Conservation (phyloP, 2,113 vertebrate species). For the Poeciliopsis prolifica region DNA sequence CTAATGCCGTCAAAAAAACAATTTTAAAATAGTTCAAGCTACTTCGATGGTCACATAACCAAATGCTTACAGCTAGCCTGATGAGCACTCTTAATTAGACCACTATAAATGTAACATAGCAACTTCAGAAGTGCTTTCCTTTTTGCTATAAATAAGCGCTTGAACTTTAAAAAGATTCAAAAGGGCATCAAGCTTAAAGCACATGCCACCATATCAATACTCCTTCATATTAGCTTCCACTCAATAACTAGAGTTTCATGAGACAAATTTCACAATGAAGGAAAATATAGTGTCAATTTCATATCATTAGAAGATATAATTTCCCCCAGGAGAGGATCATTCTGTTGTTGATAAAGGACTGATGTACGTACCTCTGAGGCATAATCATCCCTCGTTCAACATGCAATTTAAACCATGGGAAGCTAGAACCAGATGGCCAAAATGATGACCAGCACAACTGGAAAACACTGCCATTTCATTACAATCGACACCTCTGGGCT, state of each 20-base stretch:
- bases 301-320: too few species aligned
- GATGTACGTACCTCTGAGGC: neutral
- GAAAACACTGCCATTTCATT: slow-evolving; percentile 14
- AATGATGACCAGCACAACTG: slow-evolving; percentile 5
- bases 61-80: too few species aligned
- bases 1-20: too few species aligned
- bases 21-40: too few species aligned
- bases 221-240: neutral
- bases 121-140: neutral
- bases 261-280: neutral
- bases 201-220: neutral
- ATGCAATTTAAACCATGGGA: neutral
- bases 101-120: neutral
- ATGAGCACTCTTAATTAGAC: too few species aligned
- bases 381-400: too few species aligned
- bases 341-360: neutral
- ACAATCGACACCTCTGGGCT: slow-evolving; percentile 24
- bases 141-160: neutral
- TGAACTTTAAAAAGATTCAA: neutral
- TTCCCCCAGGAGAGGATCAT: neutral
- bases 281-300: neutral
- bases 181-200: neutral
- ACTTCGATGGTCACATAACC: too few species aligned
- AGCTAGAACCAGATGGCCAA: slow-evolving; percentile 3
- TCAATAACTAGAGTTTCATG: neutral